A percentile compares a stretch with the other conserved stretches of the same genome.
Evolutionary conservation across 2,113 vertebrate species (phyloP).

Genomic region (Sebastes schlegelii): DNA sequence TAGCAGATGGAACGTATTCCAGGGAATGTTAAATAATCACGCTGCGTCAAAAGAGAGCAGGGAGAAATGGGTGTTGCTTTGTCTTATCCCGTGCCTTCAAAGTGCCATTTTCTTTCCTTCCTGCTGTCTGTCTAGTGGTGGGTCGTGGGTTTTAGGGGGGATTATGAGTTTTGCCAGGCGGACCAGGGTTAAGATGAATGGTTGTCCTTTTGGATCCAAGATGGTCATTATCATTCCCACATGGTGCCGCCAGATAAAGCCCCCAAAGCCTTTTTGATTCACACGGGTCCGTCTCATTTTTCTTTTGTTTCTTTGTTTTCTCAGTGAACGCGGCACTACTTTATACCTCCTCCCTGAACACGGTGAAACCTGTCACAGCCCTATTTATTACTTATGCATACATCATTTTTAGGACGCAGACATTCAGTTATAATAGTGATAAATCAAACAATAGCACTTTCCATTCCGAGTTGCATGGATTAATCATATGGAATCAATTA

Average conservation of each 20-base stretch:
- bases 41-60: constrained; percentile 60
- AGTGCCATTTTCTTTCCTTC: constrained; percentile 79
- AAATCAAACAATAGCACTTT: constrained; percentile 23
- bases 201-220: constrained; percentile 85
- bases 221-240: constrained; percentile 87
- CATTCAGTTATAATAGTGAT: constrained; percentile 14
- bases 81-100: constrained; percentile 83
- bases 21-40: constrained; percentile 77
- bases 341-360: constrained; percentile 44
- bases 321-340: constrained; percentile 48
- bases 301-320: constrained; percentile 75
- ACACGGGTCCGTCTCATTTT: constrained; percentile 65
- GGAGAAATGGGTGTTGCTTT: constrained; percentile 82
- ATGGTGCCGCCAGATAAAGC: constrained; percentile 88
- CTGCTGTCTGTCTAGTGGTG: constrained; percentile 82
- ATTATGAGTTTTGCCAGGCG: constrained; percentile 85
- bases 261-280: constrained; percentile 82
- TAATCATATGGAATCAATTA: background rate
- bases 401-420: constrained; percentile 2
- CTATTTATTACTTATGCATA: constrained; percentile 8
- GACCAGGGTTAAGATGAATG: constrained; percentile 87
- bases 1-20: constrained; percentile 84
- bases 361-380: constrained; percentile 14
- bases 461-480: background rate
- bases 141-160: constrained; percentile 83